Base-by-base conservation (phyloP, 2,797 vertebrate species). In the Amniataba percoides region DNA sequence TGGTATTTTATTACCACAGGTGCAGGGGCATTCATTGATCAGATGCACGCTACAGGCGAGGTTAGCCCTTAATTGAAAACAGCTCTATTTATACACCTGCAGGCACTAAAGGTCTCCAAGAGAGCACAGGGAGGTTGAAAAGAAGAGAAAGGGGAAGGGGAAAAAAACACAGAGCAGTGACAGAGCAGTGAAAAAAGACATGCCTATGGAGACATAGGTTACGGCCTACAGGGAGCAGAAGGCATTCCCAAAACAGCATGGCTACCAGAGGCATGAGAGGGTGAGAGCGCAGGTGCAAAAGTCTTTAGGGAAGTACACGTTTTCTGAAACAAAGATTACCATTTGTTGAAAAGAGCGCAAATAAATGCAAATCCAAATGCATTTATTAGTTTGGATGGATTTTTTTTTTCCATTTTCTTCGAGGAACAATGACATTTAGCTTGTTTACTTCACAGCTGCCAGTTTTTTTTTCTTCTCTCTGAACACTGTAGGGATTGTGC, bases 61-160 rank as follows among this genome's bases (percentile, higher is more conserved):
- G 91, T 91, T 93, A 83, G 83, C 85, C 80, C 90, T 90, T 95
- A 95, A 96, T 92, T 94, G 92, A 95, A 96, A 96, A 94, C 94
- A 96, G 94, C 93, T 95, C 90, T 96, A 95, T 96, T 96, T 96
- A 94, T 95, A 95, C 95, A 97, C 95, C 95, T 97, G 96, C 91
- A 93, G 93, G 94, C 92, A 94, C 94, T 95, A 95, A 95, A 96
- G 92, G 93, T 92, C 92, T 93, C 83, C 34, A 72, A 88, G 93
- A 93, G 92, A 92, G 88, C 87, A 83, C 40, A 16, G 86, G 76
- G 86, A 77, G 88, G 78, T 73, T 87, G 91, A 88, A 88, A 80
- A 83, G 77, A 64, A 77, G 77, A 83, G 81, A 83, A 67, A 90
- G 84, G 70, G 27, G 27, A 31, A 77, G 74, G 55, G 59, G 55